Conservation (phyloP, 2,113 vertebrate genomes). For the Centropus bengalensis region DNA sequence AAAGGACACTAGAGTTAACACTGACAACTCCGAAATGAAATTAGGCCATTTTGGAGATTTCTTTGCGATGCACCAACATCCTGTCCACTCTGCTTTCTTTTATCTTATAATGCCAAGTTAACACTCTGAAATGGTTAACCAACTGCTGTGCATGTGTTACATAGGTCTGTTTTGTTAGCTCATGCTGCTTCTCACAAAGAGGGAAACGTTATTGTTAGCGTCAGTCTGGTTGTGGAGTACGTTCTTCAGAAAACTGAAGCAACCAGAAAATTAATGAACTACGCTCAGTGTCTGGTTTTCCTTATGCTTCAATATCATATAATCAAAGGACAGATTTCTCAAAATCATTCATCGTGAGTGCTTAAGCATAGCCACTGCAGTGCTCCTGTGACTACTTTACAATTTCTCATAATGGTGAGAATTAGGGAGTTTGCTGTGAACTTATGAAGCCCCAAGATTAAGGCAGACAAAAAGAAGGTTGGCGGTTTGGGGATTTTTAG, state of each 20-base stretch:
- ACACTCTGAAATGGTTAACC: not conserved
- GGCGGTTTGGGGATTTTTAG: accelerated
- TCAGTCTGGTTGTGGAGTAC: not conserved
- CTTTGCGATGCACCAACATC: not conserved
- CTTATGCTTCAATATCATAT: conserved; percentile 10
- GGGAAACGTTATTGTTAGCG: not conserved
- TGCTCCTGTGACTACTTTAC: conserved; percentile 7
- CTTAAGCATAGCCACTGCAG: not conserved
- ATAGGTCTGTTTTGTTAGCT: not conserved
- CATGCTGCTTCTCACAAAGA: not conserved
- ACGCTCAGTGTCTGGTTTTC: conserved; percentile 12
- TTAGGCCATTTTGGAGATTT: not conserved
- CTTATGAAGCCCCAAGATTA: not conserved
- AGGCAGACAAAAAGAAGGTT: not conserved
- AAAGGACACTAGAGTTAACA: not conserved
- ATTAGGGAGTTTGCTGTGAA: not conserved
- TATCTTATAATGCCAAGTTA: not conserved
- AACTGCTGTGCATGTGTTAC: not conserved
- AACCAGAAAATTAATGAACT: conserved; percentile 1
- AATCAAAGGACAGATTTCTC: conserved; percentile 52
- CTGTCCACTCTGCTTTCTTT: not conserved
- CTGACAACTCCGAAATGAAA: not conserved
- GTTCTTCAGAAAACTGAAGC: conserved; percentile 12
- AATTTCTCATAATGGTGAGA: conserved; percentile 1
- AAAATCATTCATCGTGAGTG: conserved; percentile 45